Conservation (phyloP, 1,140 invertebrate species). For the Triops cancriformis region DNA sequence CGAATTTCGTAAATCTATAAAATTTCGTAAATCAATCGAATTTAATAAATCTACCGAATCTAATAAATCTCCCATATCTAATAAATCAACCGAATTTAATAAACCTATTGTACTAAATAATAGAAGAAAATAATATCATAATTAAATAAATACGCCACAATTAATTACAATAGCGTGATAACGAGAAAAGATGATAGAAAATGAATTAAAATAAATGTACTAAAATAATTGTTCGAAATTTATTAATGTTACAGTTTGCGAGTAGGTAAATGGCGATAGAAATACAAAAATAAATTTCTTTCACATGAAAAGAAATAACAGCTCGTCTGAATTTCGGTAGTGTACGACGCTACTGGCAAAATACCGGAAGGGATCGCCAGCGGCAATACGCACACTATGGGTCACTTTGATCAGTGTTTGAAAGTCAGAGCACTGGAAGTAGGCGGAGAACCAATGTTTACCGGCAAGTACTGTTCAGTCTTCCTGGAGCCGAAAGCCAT, state of each 20-base stretch:
- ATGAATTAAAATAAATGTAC: too few species aligned
- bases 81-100: background rate
- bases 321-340: background rate
- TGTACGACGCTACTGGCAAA: conserved; percentile 15
- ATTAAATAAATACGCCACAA: too few species aligned
- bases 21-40: background rate
- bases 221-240: too few species aligned
- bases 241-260: too few species aligned
- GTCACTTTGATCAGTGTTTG: conserved; percentile 24
- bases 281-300: too few species aligned
- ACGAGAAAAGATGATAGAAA: too few species aligned
- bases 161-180: too few species aligned
- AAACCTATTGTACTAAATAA: too few species aligned
- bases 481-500: background rate
- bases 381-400: conserved; percentile 12
- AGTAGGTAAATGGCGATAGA: too few species aligned
- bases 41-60: background rate
- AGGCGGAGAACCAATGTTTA: background rate
- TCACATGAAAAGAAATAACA: too few species aligned
- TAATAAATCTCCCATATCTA: background rate
- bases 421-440: background rate
- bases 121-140: too few species aligned
- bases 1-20: too few species aligned
- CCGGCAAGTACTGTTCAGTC: conserved; percentile 21
- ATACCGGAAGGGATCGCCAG: background rate